Base-by-base conservation (phyloP, 2,888 invertebrate genomes). In the Cheilosia urbana region DNA sequence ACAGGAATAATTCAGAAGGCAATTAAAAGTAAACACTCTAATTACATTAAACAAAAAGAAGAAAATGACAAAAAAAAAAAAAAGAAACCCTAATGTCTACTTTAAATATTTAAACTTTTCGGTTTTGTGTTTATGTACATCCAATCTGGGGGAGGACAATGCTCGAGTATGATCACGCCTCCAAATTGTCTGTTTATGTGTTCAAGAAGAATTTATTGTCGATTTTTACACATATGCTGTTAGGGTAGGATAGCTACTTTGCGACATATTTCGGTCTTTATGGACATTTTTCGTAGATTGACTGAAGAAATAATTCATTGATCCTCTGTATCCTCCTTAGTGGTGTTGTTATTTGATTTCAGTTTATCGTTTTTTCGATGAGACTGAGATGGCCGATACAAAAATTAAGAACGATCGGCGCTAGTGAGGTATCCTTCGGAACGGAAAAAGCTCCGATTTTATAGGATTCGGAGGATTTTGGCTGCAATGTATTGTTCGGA, bases 11-110 rank as follows among this genome's bases (percentile, higher is more conserved):
- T 57, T 60, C 27, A 19, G 63, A 47, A 57, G 21, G 27, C 24
- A 62, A 71, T 71, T 53, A 58, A 82, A 65, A 40, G 76, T 53
- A 42, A 63, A 65, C 65, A 47, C 11, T 60, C 72, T 42, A 68
- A 63, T 72, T 72, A 6, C 17, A 62, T 57, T 47, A 55, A n/a
- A 53, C 4, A 21, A 60, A 27, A 19, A 40, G 5, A n/a, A 58
- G 15, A 17, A 57, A 51, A 24, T 40, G 21, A 24, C 9, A 45
- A 17, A 13, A 24, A 17, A n/a, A n/a, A n/a, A n/a, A n/a, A n/a
- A n/a, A n/a, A n/a, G n/a, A n/a, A 17, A 24, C 34, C 15, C 15
- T 49, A 49, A 49, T 21, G 19, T 4, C 49, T 51, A 21, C 9
- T 11, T 24, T 51, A 15, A 27, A 27, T 27, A 6, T 2, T 51